phyloP scores from a whole-genome alignment of 30 jellyfish, hydroid and myxozoan species.

The Aurelia coerulea region DNA sequence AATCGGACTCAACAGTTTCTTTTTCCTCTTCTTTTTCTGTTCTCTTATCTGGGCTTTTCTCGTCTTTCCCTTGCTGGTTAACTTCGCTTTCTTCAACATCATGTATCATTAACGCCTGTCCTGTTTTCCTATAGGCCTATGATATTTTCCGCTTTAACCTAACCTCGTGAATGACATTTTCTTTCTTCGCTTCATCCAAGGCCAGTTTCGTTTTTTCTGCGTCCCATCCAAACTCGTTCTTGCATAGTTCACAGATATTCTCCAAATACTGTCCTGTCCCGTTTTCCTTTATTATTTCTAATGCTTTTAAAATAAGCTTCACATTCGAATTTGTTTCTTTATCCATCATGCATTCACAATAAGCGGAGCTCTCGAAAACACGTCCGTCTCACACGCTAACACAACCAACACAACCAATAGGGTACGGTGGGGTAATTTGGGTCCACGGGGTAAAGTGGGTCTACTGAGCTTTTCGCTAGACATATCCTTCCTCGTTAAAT shows the following conservation, averaged over 20 bases:
- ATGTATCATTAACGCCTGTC: too few species aligned
- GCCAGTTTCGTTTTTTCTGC: conserved; percentile 17
- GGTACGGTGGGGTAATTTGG: too few species aligned
- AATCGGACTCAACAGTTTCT: conserved; percentile 16
- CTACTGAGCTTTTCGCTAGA: too few species aligned
- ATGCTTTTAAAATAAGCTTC: background rate
- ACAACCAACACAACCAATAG: too few species aligned
- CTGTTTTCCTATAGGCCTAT: background rate
- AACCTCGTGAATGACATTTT: conserved; percentile 11
- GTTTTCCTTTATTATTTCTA: background rate
- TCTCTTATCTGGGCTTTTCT: conserved; percentile 22
- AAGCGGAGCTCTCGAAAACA: too few species aligned
- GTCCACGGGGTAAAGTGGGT: too few species aligned
- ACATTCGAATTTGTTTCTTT: too few species aligned
- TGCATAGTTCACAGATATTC: background rate
- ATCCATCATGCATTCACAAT: too few species aligned
- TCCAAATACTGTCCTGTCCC: background rate
- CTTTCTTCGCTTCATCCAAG: conserved; percentile 17
- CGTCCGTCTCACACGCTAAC: too few species aligned
- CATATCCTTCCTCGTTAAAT: too few species aligned
- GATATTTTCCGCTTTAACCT: conserved; percentile 12
- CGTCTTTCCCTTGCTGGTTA: conserved; percentile 7
- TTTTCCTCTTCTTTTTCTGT: background rate
- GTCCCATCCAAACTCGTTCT: conserved; percentile 1
- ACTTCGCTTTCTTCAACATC: conserved; percentile 16